Base-by-base conservation (phyloP, 2,888 invertebrate species). In the Trachelus troglodyta region DNA sequence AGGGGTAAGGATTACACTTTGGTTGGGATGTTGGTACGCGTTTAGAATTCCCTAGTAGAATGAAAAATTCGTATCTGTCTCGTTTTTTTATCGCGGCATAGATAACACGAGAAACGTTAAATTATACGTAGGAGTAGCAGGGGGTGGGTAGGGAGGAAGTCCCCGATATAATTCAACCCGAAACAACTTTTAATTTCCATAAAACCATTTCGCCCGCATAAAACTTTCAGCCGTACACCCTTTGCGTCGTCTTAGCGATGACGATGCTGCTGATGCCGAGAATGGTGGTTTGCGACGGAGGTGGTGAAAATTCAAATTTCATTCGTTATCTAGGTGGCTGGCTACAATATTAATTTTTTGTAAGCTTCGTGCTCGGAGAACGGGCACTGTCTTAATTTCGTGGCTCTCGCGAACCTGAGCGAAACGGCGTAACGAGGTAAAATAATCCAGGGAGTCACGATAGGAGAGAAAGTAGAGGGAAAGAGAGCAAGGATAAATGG, bases 101-200 rank as follows among this genome's bases (percentile, higher is more conserved):
- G 23, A 56, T 56, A 56, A 23, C 56, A 9, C 34, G 12, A n/a
- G 73, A 75, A 79, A 76, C 37, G 73, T 78, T 78, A 68, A 79
- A 84, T 84, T 81, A 79, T 81, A 75, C 76, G 40, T 75, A 75
- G 56, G 56, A 9, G 0, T 0, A 15, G 15, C 4, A 9, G 15
- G 40, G 1, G 40, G 23, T 2, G 40, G 40, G 6, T 0, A 15
- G 23, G 23, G 56, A 35, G 56, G 56, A 23, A 23, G 23, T 56
- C 23, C 76, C 68, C 34, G 40, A 30, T 85, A 87, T 87, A 87
- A 87, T 85, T 88, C 85, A 85, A 80, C 79, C 75, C 74, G 80
- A 81, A 81, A 85, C 83, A 87, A 88, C 85, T 87, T 88, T 88
- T 89, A 89, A 88, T 89, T 89, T 88, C 85, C 89, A 89, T 87